phyloP scores from a whole-genome alignment of 2,888 invertebrate species.

The Chloromyia formosa region DNA sequence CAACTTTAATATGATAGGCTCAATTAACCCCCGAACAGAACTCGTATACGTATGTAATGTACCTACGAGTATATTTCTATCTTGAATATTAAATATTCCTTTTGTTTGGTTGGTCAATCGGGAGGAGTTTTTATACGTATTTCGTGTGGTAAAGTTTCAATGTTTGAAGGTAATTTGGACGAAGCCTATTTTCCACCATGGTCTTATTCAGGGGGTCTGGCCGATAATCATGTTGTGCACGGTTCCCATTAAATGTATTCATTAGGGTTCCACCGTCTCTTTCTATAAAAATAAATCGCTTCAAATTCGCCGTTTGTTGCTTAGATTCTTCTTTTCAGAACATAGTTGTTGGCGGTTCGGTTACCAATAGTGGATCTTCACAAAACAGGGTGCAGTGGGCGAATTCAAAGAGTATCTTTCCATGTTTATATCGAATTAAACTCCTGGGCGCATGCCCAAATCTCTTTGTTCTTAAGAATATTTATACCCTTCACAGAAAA shows the following conservation, averaged over 20 bases:
- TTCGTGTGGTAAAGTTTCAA: slow-evolving; percentile 11
- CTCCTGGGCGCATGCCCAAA: too few species aligned
- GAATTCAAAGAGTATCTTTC: too few species aligned
- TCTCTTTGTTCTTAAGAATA: too few species aligned
- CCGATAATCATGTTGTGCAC: slow-evolving; percentile 29
- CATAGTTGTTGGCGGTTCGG: neutral
- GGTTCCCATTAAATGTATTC: slow-evolving; percentile 42
- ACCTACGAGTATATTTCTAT: neutral
- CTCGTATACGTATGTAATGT: neutral
- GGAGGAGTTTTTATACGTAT: neutral
- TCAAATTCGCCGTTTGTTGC: neutral
- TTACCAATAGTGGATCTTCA: neutral
- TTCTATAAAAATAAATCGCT: neutral
- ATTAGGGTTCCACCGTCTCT: slow-evolving; percentile 27
- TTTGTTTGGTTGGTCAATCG: slow-evolving; percentile 3
- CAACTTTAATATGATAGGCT: slow-evolving; percentile 37
- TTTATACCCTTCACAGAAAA: too few species aligned
- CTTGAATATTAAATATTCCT: neutral
- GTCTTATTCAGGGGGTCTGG: neutral
- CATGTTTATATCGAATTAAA: too few species aligned
- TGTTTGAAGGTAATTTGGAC: slow-evolving; percentile 1
- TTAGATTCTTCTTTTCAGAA: neutral
- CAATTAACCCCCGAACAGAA: slow-evolving; percentile 38
- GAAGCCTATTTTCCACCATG: neutral
- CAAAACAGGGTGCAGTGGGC: slow-evolving; percentile 19